Evolutionary conservation across 2,113 vertebrate genomes (phyloP).

Genomic region (Thomomys bottae): DNA sequence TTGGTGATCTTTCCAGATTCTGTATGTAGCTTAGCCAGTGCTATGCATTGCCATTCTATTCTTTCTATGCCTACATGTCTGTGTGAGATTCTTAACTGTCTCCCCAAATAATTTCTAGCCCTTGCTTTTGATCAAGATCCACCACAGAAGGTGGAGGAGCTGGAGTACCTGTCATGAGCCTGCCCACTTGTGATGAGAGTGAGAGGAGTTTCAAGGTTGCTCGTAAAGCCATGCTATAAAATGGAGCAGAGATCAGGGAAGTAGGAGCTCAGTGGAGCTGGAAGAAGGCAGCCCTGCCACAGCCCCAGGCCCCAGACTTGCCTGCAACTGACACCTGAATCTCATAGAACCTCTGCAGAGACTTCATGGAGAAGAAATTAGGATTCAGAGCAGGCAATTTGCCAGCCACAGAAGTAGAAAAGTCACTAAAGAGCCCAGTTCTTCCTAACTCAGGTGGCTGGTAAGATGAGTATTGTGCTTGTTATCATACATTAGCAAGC

Average conservation of each 20-base stretch:
- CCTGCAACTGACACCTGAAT: not conserved
- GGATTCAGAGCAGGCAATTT: not conserved
- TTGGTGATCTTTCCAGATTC: not conserved
- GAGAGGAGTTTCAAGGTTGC: not conserved
- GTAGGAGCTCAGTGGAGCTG: accelerated
- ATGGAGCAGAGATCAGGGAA: not conserved
- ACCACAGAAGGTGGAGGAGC: not conserved
- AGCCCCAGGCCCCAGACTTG: not conserved
- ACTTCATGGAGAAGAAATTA: not conserved
- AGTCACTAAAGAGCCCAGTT: not conserved
- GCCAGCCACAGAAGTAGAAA: not conserved
- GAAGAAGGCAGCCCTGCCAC: not conserved
- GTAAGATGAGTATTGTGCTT: not conserved
- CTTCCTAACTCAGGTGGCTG: not conserved
- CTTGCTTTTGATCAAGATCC: not conserved
- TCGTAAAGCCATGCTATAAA: not conserved
- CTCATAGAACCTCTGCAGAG: not conserved
- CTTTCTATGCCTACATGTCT: not conserved
- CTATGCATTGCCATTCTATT: not conserved
- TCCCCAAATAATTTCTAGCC: not conserved
- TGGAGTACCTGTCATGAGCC: not conserved
- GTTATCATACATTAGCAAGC: not conserved
- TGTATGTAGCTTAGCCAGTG: not conserved
- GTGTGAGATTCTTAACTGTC: not conserved
- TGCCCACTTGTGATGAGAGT: not conserved